phyloP scores from a whole-genome alignment of 2,888 invertebrate species.

The Diarsia dahlii region DNA sequence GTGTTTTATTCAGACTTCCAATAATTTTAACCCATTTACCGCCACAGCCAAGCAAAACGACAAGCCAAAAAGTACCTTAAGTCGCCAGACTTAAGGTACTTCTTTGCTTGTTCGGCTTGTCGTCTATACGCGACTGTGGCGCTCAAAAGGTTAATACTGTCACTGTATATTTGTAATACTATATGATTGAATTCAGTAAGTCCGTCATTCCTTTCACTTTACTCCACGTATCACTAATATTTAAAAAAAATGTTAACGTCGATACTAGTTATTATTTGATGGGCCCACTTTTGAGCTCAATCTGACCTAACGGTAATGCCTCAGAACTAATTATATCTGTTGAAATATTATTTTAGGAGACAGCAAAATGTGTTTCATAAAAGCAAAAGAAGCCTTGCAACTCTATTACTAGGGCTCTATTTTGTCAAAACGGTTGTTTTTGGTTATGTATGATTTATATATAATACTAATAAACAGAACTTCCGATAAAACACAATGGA shows the following conservation, averaged over 20 bases:
- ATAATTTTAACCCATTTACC: too few relatives aligned
- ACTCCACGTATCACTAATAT: too few relatives aligned
- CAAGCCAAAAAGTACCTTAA: too few relatives aligned
- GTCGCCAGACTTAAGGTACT: too few relatives aligned
- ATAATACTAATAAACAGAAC: neutral
- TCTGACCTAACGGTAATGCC: neutral
- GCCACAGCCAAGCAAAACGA: too few relatives aligned
- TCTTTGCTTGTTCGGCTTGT: too few relatives aligned
- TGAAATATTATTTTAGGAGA: neutral
- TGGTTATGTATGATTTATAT: too few relatives aligned
- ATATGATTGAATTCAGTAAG: neutral
- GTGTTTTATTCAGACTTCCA: slow-evolving; percentile 69
- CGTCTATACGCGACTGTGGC: too few relatives aligned
- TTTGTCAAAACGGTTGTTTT: neutral
- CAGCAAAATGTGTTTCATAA: slow-evolving; percentile 3
- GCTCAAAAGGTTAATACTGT: too few relatives aligned
- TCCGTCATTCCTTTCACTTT: neutral
- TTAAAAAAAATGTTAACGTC: neutral
- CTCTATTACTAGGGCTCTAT: neutral
- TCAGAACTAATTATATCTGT: neutral
- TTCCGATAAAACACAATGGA: slow-evolving; percentile 73
- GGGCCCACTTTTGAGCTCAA: neutral
- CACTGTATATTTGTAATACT: too few relatives aligned
- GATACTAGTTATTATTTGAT: neutral
- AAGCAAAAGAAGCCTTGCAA: neutral